Conservation (phyloP, 2,888 invertebrate species). For the Zhengitettix transpicula region DNA sequence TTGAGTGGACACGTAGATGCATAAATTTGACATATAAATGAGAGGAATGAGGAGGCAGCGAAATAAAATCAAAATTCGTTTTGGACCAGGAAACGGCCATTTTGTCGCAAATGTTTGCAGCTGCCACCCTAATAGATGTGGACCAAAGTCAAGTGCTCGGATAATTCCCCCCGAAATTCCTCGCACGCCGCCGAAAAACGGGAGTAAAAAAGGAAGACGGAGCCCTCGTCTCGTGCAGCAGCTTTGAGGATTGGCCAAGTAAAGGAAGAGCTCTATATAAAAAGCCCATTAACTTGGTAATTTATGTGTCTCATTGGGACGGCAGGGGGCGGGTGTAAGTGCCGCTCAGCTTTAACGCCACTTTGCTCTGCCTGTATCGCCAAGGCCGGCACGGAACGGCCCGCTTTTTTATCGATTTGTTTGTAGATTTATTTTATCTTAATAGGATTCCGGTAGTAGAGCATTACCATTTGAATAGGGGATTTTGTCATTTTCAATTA, state of each 20-base stretch:
- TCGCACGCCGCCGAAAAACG: too few species aligned
- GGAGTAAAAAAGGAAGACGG: too few species aligned
- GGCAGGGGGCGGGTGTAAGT: conserved; percentile 3
- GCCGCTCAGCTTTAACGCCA: not conserved
- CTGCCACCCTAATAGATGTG: too few species aligned
- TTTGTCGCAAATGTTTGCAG: too few species aligned
- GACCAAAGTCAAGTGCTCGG: not conserved
- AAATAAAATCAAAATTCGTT: too few species aligned
- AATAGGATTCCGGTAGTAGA: conserved; percentile 15
- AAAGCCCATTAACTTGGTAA: conserved; percentile 16
- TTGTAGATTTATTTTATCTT: conserved; percentile 15
- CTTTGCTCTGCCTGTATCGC: not conserved
- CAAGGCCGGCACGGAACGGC: not conserved
- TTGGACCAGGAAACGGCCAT: too few species aligned
- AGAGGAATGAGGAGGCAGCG: too few species aligned
- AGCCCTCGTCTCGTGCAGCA: not conserved
- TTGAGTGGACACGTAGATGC: too few species aligned
- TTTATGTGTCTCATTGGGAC: conserved; percentile 16
- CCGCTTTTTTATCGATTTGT: conserved; percentile 11
- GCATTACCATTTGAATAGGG: conserved; percentile 16
- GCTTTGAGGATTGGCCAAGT: not conserved
- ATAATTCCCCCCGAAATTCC: not conserved
- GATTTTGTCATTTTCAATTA: conserved; percentile 17
- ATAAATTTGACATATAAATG: too few species aligned
- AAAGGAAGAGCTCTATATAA: conserved; percentile 13